Evolutionary conservation across 1,140 invertebrate species (phyloP).

Genomic region (Atta colombica): DNA sequence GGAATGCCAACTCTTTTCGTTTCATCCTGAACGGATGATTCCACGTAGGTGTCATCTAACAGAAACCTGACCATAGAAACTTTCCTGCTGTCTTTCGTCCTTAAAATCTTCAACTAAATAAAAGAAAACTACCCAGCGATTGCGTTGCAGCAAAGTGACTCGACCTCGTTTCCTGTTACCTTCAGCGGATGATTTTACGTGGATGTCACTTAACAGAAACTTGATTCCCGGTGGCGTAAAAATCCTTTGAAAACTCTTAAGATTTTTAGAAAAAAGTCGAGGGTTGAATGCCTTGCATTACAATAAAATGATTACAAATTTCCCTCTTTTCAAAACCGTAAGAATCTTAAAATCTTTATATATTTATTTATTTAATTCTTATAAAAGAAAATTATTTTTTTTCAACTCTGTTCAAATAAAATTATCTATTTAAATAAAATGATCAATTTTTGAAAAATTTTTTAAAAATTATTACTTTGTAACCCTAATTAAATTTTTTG

Average conservation of each 20-base stretch:
- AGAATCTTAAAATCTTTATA: not conserved
- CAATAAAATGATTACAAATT: not conserved
- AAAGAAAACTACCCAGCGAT: conserved; percentile 52
- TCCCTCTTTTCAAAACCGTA: not conserved
- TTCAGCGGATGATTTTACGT: conserved; percentile 40
- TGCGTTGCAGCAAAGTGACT: conserved; percentile 58
- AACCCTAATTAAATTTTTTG: not conserved
- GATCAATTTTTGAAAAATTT: not conserved
- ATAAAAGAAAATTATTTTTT: not conserved
- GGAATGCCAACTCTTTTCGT: conserved; percentile 42
- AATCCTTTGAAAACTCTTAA: conserved; percentile 14
- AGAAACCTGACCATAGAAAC: conserved; percentile 56
- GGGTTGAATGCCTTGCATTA: not conserved
- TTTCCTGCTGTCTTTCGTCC: conserved; percentile 43
- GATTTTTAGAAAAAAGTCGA: conserved; percentile 5
- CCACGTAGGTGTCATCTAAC: conserved; percentile 44
- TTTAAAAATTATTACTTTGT: not conserved
- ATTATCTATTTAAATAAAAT: not conserved
- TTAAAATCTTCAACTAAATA: conserved; percentile 58
- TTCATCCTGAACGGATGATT: conserved; percentile 22
- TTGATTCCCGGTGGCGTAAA: conserved; percentile 40
- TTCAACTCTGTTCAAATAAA: not conserved
- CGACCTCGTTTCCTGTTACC: conserved; percentile 60
- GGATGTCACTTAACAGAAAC: conserved; percentile 58
- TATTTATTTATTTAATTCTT: too few species aligned